These are phyloP conservation scores for Tenebrio molitor DNA, from an alignment of 1,140 invertebrate species.

Conservation along the genomic window DNA sequence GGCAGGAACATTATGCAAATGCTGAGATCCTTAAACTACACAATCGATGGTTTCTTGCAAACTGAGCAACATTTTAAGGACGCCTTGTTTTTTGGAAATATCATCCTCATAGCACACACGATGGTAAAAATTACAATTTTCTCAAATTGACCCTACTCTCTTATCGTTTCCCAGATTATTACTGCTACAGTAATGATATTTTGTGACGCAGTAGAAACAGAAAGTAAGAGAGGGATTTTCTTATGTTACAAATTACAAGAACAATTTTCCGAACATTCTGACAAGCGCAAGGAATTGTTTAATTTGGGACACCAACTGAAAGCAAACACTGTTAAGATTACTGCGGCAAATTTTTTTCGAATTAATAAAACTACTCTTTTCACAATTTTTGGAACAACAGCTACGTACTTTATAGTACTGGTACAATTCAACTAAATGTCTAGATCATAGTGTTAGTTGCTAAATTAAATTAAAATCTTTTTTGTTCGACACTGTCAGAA, in stretches of 20 bases:
- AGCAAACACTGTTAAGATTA: background rate
- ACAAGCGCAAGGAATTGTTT: slow-evolving; percentile 9
- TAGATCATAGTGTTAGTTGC: too few species aligned
- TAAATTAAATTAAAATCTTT: too few species aligned
- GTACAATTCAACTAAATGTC: too few species aligned
- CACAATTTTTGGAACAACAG: slow-evolving; percentile 5
- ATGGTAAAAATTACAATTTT: too few species aligned
- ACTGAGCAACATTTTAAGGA: too few species aligned
- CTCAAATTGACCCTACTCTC: too few species aligned
- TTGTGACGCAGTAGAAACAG: background rate
- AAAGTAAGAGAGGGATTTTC: background rate
- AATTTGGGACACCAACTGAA: slow-evolving; percentile 4
- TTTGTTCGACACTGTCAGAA: too few species aligned
- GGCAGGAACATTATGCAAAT: slow-evolving; percentile 5
- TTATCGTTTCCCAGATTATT: background rate
- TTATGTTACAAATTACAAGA: slow-evolving; percentile 30
- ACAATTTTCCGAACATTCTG: background rate
- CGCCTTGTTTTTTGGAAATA: too few species aligned
- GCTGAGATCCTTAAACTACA: background rate
- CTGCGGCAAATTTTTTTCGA: slow-evolving; percentile 13
- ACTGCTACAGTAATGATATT: slow-evolving; percentile 4
- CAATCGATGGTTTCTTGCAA: too few species aligned
- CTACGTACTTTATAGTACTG: too few species aligned
- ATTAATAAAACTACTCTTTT: slow-evolving; percentile 11
- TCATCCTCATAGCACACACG: too few species aligned